Evolutionary conservation across 2,888 invertebrate species (phyloP).

Genomic region (Drosophila pseudotakahashii): DNA sequence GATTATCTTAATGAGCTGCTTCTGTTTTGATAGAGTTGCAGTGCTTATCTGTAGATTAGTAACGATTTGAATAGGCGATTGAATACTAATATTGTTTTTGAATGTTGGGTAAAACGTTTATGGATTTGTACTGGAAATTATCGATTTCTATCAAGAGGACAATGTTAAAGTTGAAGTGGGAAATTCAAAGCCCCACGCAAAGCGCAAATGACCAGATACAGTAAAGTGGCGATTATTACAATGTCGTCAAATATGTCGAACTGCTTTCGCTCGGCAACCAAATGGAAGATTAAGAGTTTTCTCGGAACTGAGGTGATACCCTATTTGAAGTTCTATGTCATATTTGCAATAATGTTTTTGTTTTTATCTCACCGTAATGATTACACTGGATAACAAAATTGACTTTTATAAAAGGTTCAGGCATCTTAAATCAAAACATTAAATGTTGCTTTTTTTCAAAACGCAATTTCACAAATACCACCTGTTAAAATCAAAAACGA

Average conservation of each 20-base stretch:
- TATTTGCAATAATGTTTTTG: no score
- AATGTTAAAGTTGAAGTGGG: not conserved
- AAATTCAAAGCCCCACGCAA: conserved; percentile 4
- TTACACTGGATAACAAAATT: no score
- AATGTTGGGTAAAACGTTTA: not conserved
- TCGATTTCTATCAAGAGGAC: not conserved
- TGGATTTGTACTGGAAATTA: conserved; percentile 27
- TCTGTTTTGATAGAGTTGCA: conserved; percentile 32
- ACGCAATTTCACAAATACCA: no score
- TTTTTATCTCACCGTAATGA: no score
- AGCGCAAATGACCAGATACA: conserved; percentile 17
- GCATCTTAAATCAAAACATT: no score
- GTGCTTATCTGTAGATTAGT: conserved; percentile 21
- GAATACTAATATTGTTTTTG: not conserved
- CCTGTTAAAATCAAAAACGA: no score
- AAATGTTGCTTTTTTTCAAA: no score
- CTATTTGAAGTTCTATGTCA: no score
- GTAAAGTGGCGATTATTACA: not conserved
- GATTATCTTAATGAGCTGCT: conserved; percentile 27
- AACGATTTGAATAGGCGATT: conserved; percentile 21
- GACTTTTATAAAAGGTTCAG: no score
- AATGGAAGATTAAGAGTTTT: no score
- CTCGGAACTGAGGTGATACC: no score
- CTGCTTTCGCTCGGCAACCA: conserved; percentile 1
- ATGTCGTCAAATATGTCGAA: conserved; percentile 3